Base-by-base conservation (phyloP, 2,888 invertebrate genomes). In the Leucophenga maculata region DNA sequence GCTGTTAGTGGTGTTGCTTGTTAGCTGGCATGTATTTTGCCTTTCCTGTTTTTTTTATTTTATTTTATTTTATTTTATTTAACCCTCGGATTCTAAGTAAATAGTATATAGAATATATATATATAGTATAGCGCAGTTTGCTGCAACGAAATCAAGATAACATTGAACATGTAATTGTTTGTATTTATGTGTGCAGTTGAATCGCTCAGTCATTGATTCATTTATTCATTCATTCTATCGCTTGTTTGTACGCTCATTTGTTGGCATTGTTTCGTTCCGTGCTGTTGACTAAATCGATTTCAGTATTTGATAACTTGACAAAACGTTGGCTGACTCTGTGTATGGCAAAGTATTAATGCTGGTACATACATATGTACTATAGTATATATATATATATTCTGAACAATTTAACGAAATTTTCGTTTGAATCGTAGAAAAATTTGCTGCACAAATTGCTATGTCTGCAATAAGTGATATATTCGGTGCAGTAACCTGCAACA, bases 221-320 rank as follows among this genome's bases (percentile, higher is more conserved):
- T 39, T 39, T 39, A 39, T 39, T 39, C 39, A 32, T 8, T 32
- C 32, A 39, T 39, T 39, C 39, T 11, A 11, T 39, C 39, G 59
- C 18, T 59, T 18, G 59, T 22, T 22, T 55, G 32, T 59, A 31
- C 59, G 59, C 59, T 31, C 59, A 31, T 14, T 59, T 59, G 9
- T n/a, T 55, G 55, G 26, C 55, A 55, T 55, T 55, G 55, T 55
- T 55, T 26, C 18, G 39, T 22, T 55, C 22, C 55, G 11, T 59
- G 22, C 32, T 59, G 59, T 26, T 59, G 59, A 59, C 59, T 59
- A 59, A 59, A 59, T 59, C 59, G 59, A 59, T 59, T 59, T 59
- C n/a, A 32, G 59, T 32, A 59, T 31, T 59, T 59, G 59, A 59
- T 59, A 59, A 59, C 14, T 14, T 59, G 14, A 59, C 31, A 31